Evolutionary conservation across 1,140 invertebrate genomes (phyloP).

Genomic region (Aricia agestis): DNA sequence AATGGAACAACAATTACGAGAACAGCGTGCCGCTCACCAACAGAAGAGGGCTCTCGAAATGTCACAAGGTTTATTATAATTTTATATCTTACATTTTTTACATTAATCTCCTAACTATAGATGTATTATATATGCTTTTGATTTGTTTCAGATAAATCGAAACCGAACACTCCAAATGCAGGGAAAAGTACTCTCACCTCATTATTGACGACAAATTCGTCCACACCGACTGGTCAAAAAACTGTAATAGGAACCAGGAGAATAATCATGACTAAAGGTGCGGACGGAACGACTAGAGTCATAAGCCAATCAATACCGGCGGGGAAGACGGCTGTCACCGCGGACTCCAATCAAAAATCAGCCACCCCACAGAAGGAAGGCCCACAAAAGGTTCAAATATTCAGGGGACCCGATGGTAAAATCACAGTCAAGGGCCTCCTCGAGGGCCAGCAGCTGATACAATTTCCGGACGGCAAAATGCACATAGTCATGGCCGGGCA

Average conservation of each 20-base stretch:
- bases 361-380: slow-evolving; percentile 67
- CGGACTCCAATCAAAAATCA: slow-evolving; percentile 43
- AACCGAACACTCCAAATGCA: slow-evolving; percentile 66
- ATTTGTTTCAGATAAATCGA: slow-evolving; percentile 55
- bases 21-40: slow-evolving; percentile 91
- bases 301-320: slow-evolving; percentile 76
- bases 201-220: slow-evolving; percentile 76
- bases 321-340: slow-evolving; percentile 40
- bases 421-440: slow-evolving; percentile 93
- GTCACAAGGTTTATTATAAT: slow-evolving; percentile 57
- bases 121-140: background rate
- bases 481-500: slow-evolving; percentile 83
- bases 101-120: background rate
- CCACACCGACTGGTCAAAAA: slow-evolving; percentile 79
- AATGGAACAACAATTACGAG: slow-evolving; percentile 91
- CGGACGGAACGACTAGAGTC: slow-evolving; percentile 86
- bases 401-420: slow-evolving; percentile 92
- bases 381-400: slow-evolving; percentile 92
- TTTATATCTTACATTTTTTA: slow-evolving; percentile 9
- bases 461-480: slow-evolving; percentile 94
- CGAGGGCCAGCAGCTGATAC: slow-evolving; percentile 94
- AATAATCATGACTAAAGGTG: slow-evolving; percentile 89
- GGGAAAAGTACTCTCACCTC: slow-evolving; percentile 84
- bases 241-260: slow-evolving; percentile 82
- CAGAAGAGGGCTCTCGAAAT: slow-evolving; percentile 86